Conservation (phyloP, 1,140 invertebrate species). For the Aporrectodea caliginosa region DNA sequence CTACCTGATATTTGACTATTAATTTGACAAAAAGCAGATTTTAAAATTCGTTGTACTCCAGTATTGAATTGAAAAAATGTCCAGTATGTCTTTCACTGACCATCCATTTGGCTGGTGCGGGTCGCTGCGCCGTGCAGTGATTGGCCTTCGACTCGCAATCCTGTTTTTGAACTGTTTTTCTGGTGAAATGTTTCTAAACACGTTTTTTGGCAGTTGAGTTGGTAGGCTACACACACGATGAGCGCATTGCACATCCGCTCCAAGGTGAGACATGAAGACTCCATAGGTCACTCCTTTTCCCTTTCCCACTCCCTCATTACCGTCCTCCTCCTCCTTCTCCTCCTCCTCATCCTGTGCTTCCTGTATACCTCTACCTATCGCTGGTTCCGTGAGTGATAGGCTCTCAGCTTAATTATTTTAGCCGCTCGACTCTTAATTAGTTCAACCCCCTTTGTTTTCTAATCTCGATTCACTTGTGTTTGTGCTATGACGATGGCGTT, state of each 20-base stretch:
- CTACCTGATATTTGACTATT: no score
- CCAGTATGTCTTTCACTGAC: neutral
- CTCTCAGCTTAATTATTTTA: no score
- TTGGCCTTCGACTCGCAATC: neutral
- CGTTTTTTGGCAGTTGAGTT: neutral
- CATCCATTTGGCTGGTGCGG: neutral
- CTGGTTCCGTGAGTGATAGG: neutral
- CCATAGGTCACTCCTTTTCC: neutral
- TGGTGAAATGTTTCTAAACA: conserved; percentile 3
- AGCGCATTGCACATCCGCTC: neutral
- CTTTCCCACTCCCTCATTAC: neutral
- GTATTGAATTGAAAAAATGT: no score
- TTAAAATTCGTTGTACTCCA: no score
- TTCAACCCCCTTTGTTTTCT: no score
- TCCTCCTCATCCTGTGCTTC: neutral
- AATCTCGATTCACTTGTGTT: no score
- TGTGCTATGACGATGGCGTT: no score
- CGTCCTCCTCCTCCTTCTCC: neutral
- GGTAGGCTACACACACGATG: no score
- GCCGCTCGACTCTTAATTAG: no score
- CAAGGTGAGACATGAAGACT: neutral
- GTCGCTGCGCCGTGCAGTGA: no score
- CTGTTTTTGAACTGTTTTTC: neutral
- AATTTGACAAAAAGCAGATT: no score
- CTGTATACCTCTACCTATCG: neutral